Conservation (phyloP, 2,113 vertebrate species). For the Oreotrochilus melanogaster region DNA sequence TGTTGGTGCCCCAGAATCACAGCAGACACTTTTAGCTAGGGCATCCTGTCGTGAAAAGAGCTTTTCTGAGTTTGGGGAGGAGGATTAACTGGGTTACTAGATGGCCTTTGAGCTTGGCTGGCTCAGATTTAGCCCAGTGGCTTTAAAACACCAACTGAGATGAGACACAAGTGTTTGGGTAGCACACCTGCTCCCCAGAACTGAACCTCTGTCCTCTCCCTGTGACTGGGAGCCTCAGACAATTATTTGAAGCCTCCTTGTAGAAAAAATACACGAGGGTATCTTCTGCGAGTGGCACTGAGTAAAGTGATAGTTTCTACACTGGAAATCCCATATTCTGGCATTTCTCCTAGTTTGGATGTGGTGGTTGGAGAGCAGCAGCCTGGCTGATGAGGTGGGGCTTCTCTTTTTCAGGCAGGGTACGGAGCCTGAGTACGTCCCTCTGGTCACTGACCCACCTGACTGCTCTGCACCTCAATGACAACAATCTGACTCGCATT, state of each 20-base stretch:
- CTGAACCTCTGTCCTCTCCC: not conserved
- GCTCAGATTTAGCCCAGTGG: not conserved
- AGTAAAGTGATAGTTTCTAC: not conserved
- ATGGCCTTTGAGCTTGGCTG: not conserved
- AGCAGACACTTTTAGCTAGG: fast-evolving
- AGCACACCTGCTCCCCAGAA: not conserved
- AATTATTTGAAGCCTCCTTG: not conserved
- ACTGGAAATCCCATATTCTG: not conserved
- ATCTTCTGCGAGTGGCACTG: not conserved
- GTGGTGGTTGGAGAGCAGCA: not conserved
- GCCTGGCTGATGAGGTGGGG: not conserved
- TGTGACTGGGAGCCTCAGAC: not conserved
- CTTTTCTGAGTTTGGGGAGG: not conserved
- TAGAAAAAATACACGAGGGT: not conserved
- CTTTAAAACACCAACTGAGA: not conserved
- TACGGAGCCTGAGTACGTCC: constrained; percentile 93
- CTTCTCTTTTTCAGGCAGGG: constrained; percentile 85
- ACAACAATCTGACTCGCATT: constrained; percentile 97
- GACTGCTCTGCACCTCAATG: constrained; percentile 97
- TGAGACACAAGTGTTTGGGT: fast-evolving
- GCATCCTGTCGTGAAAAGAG: no score
- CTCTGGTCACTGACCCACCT: constrained; percentile 97
- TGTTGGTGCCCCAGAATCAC: fast-evolving
- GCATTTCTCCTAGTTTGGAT: not conserved
- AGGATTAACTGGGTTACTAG: not conserved